These are phyloP conservation scores for Platichthys flesus DNA, from an alignment of 2,113 vertebrate genomes.

Conservation along the genomic window DNA sequence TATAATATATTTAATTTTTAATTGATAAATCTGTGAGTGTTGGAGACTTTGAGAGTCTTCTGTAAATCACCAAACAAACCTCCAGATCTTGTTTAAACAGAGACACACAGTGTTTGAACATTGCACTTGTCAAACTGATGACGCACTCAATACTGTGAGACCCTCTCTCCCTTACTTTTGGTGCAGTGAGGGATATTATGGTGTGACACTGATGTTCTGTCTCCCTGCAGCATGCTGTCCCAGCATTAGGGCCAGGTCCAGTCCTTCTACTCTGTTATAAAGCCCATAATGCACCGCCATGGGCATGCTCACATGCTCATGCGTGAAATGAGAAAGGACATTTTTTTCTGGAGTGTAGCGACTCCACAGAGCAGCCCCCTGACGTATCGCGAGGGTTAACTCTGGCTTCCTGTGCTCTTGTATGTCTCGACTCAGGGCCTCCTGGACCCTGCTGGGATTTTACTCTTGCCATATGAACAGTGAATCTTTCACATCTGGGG, in stretches of 20 bases:
- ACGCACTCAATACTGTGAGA: background rate
- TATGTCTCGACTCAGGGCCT: constrained; percentile 3
- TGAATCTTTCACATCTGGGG: constrained; percentile 29
- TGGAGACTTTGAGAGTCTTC: background rate
- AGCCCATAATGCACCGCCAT: constrained; percentile 72
- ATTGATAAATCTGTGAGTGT: background rate
- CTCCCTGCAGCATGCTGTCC: constrained; percentile 54
- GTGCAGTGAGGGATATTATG: constrained; percentile 29
- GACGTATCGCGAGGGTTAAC: constrained; percentile 14
- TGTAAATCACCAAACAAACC: no score
- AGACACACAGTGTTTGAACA: background rate
- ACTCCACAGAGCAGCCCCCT: constrained; percentile 8
- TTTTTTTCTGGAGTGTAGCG: constrained; percentile 46
- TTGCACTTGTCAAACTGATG: background rate
- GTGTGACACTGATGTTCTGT: constrained; percentile 27
- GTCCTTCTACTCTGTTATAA: constrained; percentile 41
- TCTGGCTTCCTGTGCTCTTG: constrained; percentile 8
- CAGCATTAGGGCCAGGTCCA: constrained; percentile 5
- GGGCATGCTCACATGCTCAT: constrained; percentile 73
- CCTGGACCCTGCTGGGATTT: constrained; percentile 22
- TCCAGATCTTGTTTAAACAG: background rate
- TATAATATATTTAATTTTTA: background rate
- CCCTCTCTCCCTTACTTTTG: background rate
- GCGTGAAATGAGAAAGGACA: constrained; percentile 76
- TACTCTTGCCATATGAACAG: constrained; percentile 3